phyloP scores from a whole-genome alignment of 2,797 vertebrate genomes.

The Coracias cyanogaster region DNA sequence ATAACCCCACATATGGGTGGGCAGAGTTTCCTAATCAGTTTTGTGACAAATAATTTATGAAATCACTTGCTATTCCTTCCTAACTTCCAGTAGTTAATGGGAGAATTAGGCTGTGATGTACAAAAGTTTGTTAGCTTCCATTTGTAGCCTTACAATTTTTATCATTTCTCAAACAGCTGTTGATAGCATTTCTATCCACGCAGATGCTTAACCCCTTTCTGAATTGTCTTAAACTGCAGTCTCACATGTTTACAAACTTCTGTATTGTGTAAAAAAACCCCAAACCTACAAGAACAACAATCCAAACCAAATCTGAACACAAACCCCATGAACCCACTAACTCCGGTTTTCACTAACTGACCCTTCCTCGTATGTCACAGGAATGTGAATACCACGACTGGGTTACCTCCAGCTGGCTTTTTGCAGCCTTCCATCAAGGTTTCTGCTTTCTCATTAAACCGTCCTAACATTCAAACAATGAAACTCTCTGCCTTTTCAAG shows the following conservation, averaged over 20 bases:
- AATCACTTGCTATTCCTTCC: not conserved
- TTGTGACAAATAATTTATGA: not conserved
- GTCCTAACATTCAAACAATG: not conserved
- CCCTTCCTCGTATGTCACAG: not conserved
- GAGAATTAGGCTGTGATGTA: not conserved
- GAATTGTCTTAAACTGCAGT: not conserved
- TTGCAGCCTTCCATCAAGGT: not conserved
- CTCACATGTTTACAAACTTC: not conserved
- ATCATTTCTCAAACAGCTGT: not conserved
- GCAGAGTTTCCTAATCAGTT: not conserved
- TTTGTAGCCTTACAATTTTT: not conserved
- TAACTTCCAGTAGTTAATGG: not conserved
- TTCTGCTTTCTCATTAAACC: not conserved
- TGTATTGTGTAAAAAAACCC: not conserved
- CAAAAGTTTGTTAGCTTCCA: not conserved
- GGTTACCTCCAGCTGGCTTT: not conserved
- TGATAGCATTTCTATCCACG: not conserved
- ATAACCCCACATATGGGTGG: too few relatives aligned
- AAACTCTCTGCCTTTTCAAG: not conserved
- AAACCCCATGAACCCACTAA: not conserved
- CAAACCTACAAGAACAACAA: not conserved
- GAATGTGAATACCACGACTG: not conserved
- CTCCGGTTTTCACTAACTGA: not conserved
- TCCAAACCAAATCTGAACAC: not conserved
- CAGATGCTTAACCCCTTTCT: not conserved